Evolutionary conservation across 2,113 vertebrate genomes (phyloP).

Genomic region (Cromileptes altivelis): DNA sequence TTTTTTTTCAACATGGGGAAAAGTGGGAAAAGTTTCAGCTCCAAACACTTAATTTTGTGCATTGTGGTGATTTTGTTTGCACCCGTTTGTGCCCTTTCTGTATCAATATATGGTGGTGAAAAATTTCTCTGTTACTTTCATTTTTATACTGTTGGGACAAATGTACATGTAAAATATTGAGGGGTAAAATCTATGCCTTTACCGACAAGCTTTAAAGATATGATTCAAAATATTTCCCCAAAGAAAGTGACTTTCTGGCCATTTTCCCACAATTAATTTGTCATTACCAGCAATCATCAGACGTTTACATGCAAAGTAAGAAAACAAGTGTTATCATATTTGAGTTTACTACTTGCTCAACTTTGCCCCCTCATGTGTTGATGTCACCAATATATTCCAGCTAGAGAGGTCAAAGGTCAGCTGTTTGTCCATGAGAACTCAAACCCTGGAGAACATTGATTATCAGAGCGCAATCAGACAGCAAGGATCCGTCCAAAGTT

Average conservation of each 20-base stretch:
- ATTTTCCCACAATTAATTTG: not conserved
- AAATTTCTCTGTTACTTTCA: no score
- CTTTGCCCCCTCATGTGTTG: constrained; percentile 66
- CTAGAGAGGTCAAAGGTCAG: constrained; percentile 73
- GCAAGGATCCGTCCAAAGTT: constrained; percentile 78
- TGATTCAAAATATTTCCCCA: not conserved
- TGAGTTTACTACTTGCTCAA: constrained; percentile 36
- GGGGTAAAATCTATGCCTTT: no score
- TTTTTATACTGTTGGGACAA: no score
- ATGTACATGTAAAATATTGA: no score
- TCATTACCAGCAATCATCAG: not conserved
- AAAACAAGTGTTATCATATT: not conserved
- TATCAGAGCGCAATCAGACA: constrained; percentile 77
- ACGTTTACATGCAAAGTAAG: not conserved
- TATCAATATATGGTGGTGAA: no score
- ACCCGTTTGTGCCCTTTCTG: no score
- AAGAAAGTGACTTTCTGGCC: not conserved
- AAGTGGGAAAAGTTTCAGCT: no score
- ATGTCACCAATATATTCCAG: constrained; percentile 56
- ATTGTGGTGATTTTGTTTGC: no score
- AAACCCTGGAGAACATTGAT: constrained; percentile 68
- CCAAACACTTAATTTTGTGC: no score
- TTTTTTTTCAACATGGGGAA: no score
- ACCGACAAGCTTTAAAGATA: not conserved
- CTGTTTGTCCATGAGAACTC: constrained; percentile 44